A percentile compares a stretch with the other conserved stretches of the same genome.
Conservation (phyloP, 2,113 vertebrate species). For the Girardinichthys multiradiatus region DNA sequence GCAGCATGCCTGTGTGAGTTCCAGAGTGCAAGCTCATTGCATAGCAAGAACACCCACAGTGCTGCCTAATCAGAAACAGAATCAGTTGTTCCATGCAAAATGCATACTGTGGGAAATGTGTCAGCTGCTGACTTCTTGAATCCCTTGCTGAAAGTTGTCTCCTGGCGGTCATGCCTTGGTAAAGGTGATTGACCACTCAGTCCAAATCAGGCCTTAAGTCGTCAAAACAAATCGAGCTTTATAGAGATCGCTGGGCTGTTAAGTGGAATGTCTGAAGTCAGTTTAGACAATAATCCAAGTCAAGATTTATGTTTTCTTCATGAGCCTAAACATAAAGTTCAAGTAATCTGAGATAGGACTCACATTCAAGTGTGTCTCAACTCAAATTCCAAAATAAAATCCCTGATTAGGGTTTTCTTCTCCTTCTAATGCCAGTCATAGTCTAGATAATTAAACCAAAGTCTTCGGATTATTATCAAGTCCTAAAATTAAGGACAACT, state of each 20-base stretch:
- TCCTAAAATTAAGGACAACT: not conserved
- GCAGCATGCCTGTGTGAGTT: slow-evolving; percentile 92
- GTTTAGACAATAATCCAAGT: not conserved
- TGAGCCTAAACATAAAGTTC: not conserved
- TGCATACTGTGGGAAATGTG: slow-evolving; percentile 14
- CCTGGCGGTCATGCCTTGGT: not conserved
- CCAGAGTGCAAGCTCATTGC: slow-evolving; percentile 7
- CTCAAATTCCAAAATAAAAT: not conserved
- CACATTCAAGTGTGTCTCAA: too few relatives aligned
- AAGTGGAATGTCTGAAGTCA: not conserved
- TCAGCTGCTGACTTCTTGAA: slow-evolving; percentile 1
- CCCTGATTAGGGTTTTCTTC: not conserved
- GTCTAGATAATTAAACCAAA: not conserved
- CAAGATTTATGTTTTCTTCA: not conserved
- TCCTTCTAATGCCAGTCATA: not conserved
- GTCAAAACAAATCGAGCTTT: not conserved
- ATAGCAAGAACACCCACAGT: slow-evolving; percentile 32
- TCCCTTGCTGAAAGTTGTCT: not conserved
- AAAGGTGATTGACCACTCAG: not conserved
- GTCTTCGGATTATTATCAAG: not conserved
- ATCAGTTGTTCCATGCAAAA: slow-evolving; percentile 8
- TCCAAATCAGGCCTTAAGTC: not conserved
- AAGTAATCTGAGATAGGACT: not conserved
- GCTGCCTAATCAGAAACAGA: slow-evolving; percentile 46
- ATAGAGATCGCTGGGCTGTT: not conserved